Percentiles rank a stretch among this genome's conserved stretches.
phyloP scores from a whole-genome alignment of 2,113 vertebrate genomes.

The Electrona antarctica region DNA sequence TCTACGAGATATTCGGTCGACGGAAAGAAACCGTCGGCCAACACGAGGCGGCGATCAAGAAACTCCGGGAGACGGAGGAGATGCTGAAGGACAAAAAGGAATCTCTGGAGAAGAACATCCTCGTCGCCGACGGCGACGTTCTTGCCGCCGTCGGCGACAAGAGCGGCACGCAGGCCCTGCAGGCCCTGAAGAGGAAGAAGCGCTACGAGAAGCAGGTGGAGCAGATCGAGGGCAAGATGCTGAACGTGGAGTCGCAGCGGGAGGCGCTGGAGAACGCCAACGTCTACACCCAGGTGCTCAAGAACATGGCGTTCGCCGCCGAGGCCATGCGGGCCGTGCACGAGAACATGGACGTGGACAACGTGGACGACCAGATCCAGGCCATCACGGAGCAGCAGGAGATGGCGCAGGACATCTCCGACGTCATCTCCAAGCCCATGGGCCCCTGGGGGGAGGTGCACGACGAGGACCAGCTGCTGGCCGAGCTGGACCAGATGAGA shows the following conservation, averaged over 20 bases:
- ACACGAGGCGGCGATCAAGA: slow-evolving; percentile 92
- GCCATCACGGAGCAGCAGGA: slow-evolving; percentile 98
- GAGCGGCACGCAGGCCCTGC: slow-evolving; percentile 81
- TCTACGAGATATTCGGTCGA: slow-evolving; percentile 82
- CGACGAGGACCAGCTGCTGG: slow-evolving; percentile 81
- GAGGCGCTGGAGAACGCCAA: slow-evolving; percentile 98
- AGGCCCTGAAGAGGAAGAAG: slow-evolving; percentile 98
- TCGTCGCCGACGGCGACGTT: slow-evolving; percentile 81
- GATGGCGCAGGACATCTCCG: slow-evolving; percentile 96
- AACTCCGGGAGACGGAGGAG: slow-evolving; percentile 94
- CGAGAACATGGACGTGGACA: slow-evolving; percentile 98
- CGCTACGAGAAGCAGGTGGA: slow-evolving; percentile 95
- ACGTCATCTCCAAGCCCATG: slow-evolving; percentile 97
- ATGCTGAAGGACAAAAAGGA: slow-evolving; percentile 98
- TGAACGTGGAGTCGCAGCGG: slow-evolving; percentile 96
- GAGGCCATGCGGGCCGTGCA: slow-evolving; percentile 98
- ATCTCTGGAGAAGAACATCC: slow-evolving; percentile 94
- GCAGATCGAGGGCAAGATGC: slow-evolving; percentile 95
- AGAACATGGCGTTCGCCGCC: slow-evolving; percentile 96
- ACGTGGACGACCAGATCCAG: slow-evolving; percentile 98
- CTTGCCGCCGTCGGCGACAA: slow-evolving; percentile 91
- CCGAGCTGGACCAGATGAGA: too few relatives aligned
- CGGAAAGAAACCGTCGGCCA: slow-evolving; percentile 88
- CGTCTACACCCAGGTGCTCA: slow-evolving; percentile 98
- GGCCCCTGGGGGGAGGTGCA: slow-evolving; percentile 92